Evolutionary conservation across 2,888 invertebrate genomes (phyloP).

Genomic region (Patella pellucida): DNA sequence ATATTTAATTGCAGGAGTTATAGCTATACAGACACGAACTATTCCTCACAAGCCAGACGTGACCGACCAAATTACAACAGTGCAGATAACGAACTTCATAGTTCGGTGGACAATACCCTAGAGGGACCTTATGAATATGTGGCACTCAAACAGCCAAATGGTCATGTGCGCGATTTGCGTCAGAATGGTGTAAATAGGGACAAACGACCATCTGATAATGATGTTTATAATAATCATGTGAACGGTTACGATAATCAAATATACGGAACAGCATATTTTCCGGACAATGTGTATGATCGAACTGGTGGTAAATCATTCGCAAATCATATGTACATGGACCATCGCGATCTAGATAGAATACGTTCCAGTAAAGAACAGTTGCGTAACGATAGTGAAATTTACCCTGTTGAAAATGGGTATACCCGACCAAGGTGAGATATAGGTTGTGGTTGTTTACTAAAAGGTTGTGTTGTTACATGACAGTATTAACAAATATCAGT

Average conservation of each 20-base stretch:
- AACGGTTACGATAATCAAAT: constrained; percentile 8
- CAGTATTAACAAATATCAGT: no score
- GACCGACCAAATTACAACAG: background rate
- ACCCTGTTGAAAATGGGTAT: constrained; percentile 25
- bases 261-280: background rate
- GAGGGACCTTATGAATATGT: constrained; percentile 61
- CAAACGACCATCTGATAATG: constrained; percentile 20
- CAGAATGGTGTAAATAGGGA: constrained; percentile 17
- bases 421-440: constrained; percentile 36
- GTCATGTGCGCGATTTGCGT: constrained; percentile 13
- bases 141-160: constrained; percentile 21
- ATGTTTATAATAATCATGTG: constrained; percentile 1
- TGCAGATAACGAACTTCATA: constrained; percentile 26
- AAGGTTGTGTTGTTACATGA: background rate
- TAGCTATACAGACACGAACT: constrained; percentile 36
- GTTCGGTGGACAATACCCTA: constrained; percentile 20
- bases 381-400: constrained; percentile 11
- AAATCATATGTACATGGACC: constrained; percentile 67
- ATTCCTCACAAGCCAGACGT: background rate
- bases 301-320: constrained; percentile 44
- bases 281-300: background rate
- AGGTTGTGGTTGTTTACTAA: background rate
- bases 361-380: constrained; percentile 21
- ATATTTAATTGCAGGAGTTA: constrained; percentile 28
- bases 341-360: constrained; percentile 50